Evolutionary conservation across 2,797 vertebrate genomes (phyloP), one percentile per base, ranked within the genome.

Genomic region (Vireo griseus): DNA sequence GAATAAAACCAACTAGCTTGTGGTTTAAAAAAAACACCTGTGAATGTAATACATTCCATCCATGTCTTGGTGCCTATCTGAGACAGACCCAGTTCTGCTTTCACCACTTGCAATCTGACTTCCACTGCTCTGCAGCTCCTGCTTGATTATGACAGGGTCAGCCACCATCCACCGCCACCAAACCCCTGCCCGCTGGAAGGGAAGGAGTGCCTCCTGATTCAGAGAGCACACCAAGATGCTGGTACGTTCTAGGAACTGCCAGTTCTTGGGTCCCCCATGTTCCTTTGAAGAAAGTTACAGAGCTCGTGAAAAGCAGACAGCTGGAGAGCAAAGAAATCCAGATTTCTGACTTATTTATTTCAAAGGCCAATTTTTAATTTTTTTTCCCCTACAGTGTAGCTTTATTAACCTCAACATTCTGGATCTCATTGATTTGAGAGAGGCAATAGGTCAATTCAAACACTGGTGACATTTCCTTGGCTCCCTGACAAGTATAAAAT

Each of bases 261-360:
- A 50, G 10, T 35, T 83, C 65, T 42, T 1, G 10, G 9, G 7
- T 51, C 14, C 10, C 31, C 26, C 0, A 0, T 20, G 54, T 19
- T 29, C 16, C 44, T 45, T 45, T 37, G 18, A 50, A n/a, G 22
- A 77, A 68, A 69, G 29, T 37, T 51, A 44, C 2, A 3, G n/a
- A 35, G 37, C 13, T 73, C 31, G 47, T 71, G 48, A 26, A 76
- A 35, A 92, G 31, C 44, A 45, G 47, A 51, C 31, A 77, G 26
- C 21, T 71, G 48, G 45, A 85, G 6, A 82, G 33, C 28, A 73
- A 78, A 47, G 24, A 86, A 81, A 84, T 58, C 6, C 20, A 55
- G 24, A 51, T 57, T 75, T 24, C 31, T 42, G n/a, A 45, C 5
- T 72, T 92, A 63, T 18, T 39, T 55, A 22, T 62, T 78, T 88